Evolutionary conservation across 2,888 invertebrate species (phyloP), one percentile per base, ranked within the genome.

Genomic region (Eupithecia vulgata): DNA sequence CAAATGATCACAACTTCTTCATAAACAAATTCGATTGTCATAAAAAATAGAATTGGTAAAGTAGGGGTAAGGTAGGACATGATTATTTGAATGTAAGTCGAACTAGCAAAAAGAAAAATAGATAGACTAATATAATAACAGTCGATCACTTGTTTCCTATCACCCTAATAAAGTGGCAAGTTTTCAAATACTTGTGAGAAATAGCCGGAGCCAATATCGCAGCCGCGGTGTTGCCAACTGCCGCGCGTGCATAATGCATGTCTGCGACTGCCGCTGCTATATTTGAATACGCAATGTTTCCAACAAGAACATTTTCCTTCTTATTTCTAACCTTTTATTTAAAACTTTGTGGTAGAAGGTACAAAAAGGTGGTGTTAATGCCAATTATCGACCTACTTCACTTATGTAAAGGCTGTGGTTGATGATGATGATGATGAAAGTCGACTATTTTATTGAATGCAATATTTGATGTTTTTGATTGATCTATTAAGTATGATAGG

Each of bases 211-310:
- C 30, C 61, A 61, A 61, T 61, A 61, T 34, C 15, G 12, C 12
- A 61, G 61, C 21, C 61, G 34, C 61, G 30, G 61, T 61, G 61
- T 10, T 34, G 61, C 61, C 61, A 61, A 12, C 61, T 61, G 61
- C 61, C 17, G 34, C 59, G 15, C 70, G 48, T 74, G 74, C 74
- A 74, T 74, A 65, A 74, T 71, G 74, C 74, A 74, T 74, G 68
- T 6, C 45, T 25, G n/a, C 48, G 45, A 68, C 40, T 52, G 65
- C 65, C 21, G 34, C 35, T 35, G 45, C 25, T 45, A 34, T 35
- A 35, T 64, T 35, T 37, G 64, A 64, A 37, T 64, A 34, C 64
- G 64, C 64, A 37, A 37, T 64, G 64, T 61, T 30, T 17, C 30
- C 15, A 34, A 34, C 21, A 34, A 61, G 7, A 34, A 61, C 34